Evolutionary conservation across 1,140 invertebrate species (phyloP), one percentile per base, ranked within the genome.

Genomic region (Melipona quadrifasciata): DNA sequence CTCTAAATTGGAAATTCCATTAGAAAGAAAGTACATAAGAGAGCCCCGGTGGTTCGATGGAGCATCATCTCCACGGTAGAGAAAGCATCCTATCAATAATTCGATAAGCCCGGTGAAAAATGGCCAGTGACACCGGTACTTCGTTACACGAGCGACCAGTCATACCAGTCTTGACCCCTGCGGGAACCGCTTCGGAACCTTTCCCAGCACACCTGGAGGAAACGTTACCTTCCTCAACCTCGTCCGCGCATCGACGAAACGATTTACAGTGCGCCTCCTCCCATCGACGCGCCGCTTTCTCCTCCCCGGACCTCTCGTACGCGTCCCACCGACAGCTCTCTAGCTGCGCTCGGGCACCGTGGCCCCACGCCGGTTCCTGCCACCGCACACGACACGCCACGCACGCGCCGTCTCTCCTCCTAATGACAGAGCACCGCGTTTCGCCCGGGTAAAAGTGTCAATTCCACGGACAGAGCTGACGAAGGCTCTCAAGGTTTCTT

Each of bases 151-250:
- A 78, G 19, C 74, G 82, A 83, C 82, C 82, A 83, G 82, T 83
- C 82, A 83, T 83, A 83, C 82, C 75, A 83, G 82, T 83, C 82
- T 83, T 83, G 82, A 83, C 82, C 82, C 67, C 76, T 67, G 75
- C 57, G 58, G 82, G 75, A 83, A 83, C 82, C 82, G 82, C 82
- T 61, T 79, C 82, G 75, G 34, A 80, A 80, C 82, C 76, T 84
- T 84, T 84, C 82, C 82, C 76, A 80, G 68, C 82, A 21, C 70
- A 58, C 31, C 77, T 47, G 61, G 78, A 6, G 74, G 73, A 87
- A 88, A 86, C 87, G 82, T 85, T 75, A 88, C 87, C 86, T 89
- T 86, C 83, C 86, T 86, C 87, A 88, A 88, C 79, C 39, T 47
- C 57, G 79, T 68, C 65, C 71, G 71, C 39, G 83, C 87, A 89